These are phyloP conservation scores for Actenoides hombroni DNA, from an alignment of 2,113 vertebrate species.

Conservation along the genomic window DNA sequence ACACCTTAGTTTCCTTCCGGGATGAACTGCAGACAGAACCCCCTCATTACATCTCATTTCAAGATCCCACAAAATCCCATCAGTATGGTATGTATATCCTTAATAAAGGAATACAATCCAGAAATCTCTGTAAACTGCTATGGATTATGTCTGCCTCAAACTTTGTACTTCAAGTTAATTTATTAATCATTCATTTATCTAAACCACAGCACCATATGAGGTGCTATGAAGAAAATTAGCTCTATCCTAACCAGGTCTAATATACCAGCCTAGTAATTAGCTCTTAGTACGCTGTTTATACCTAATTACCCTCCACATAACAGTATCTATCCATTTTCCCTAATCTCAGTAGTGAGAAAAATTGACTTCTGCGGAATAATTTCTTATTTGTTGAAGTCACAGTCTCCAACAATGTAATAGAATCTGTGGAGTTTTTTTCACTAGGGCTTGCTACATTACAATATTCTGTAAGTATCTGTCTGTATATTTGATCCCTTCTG, in stretches of 20 bases:
- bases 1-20: neutral
- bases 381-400: neutral
- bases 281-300: neutral
- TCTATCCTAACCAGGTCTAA: neutral
- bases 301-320: neutral
- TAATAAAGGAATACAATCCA: neutral
- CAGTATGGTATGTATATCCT: neutral
- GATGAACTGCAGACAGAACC: neutral
- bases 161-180: neutral
- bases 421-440: neutral
- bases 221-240: neutral
- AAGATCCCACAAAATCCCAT: neutral
- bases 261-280: neutral
- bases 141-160: neutral
- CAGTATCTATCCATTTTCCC: neutral
- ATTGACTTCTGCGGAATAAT: neutral
- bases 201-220: neutral
- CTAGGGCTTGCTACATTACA: neutral
- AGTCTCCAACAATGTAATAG: neutral
- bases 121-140: neutral
- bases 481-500: neutral
- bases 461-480: neutral
- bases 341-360: neutral
- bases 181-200: neutral
- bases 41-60: neutral